Conservation (phyloP, 1,140 invertebrate species). For the Zaprionus taronus region DNA sequence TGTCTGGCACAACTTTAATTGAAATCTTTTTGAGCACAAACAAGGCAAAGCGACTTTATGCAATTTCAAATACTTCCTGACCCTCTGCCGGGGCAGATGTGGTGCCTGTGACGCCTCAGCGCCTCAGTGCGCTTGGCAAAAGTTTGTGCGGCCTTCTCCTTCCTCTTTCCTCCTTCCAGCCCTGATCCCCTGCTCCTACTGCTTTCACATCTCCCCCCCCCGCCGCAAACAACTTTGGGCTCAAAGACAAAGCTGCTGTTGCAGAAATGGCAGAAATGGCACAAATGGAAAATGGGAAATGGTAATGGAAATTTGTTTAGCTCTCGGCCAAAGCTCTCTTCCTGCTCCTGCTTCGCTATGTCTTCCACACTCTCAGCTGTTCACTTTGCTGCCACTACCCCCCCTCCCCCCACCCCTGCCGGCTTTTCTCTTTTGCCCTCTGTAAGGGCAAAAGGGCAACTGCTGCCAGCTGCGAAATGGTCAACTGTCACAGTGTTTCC, state of each 20-base stretch:
- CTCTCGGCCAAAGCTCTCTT: conserved; percentile 28
- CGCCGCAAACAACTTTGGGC: conserved; percentile 66
- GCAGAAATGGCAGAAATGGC: conserved; percentile 31
- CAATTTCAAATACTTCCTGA: conserved; percentile 73
- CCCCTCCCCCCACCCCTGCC: background rate
- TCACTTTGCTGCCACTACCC: background rate
- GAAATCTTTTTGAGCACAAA: conserved; percentile 67
- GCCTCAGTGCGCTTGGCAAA: conserved; percentile 30
- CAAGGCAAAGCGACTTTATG: conserved; percentile 68
- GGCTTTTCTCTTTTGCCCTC: background rate
- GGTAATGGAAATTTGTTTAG: conserved; percentile 73
- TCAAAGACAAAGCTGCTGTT: conserved; percentile 63
- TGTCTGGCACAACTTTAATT: conserved; percentile 67
- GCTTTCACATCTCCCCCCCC: background rate
- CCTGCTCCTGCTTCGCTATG: background rate
- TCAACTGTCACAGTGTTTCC: conserved; percentile 25
- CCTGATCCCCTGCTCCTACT: background rate
- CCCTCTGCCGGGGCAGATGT: conserved; percentile 24
- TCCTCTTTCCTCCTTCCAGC: background rate
- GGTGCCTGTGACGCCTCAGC: conserved; percentile 22
- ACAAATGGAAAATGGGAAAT: conserved; percentile 37
- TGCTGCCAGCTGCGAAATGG: conserved; percentile 27
- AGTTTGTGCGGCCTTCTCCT: conserved; percentile 27
- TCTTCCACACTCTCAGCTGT: background rate
- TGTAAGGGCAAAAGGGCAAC: conserved; percentile 11